Percentiles rank a stretch among this genome's conserved stretches.
Evolutionary conservation across 1,140 invertebrate species (phyloP).

Genomic region (Drosophila teissieri): DNA sequence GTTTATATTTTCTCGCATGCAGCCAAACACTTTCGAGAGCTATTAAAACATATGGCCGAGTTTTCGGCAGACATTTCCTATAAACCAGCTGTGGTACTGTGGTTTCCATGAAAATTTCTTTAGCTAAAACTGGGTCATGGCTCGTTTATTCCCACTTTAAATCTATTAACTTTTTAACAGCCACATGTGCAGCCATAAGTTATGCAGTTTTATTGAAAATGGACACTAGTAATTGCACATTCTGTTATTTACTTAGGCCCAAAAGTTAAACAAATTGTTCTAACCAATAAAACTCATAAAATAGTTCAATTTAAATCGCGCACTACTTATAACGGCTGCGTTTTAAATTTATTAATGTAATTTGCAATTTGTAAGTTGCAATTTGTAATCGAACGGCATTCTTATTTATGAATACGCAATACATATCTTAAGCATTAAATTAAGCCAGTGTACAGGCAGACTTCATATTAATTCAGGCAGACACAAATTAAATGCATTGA

Average conservation of each 20-base stretch:
- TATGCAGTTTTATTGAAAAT: slow-evolving; percentile 12
- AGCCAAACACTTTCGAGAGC: slow-evolving; percentile 14
- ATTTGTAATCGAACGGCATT: not conserved
- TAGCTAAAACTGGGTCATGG: slow-evolving; percentile 2
- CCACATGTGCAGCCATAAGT: slow-evolving; percentile 9
- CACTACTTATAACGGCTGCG: too few species aligned
- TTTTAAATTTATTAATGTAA: not conserved
- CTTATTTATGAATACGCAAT: not conserved
- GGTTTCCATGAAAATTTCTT: slow-evolving; percentile 13
- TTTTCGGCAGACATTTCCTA: not conserved
- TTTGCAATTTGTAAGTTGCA: not conserved
- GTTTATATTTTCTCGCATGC: slow-evolving; percentile 28
- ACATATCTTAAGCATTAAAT: not conserved
- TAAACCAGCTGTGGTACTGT: not conserved
- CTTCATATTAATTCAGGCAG: not conserved
- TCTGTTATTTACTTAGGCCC: not conserved
- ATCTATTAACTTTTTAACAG: slow-evolving; percentile 11
- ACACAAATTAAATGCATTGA: not conserved
- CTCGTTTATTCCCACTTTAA: not conserved
- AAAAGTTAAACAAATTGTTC: not conserved
- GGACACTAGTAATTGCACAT: not conserved
- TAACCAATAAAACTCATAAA: not conserved
- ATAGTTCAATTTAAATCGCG: not conserved
- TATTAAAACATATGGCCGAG: slow-evolving; percentile 9
- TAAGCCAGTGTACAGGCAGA: not conserved